Base-by-base conservation (phyloP, 30 jellyfish, hydroid and myxozoan species). In the Hydractinia symbiolongicarpus region DNA sequence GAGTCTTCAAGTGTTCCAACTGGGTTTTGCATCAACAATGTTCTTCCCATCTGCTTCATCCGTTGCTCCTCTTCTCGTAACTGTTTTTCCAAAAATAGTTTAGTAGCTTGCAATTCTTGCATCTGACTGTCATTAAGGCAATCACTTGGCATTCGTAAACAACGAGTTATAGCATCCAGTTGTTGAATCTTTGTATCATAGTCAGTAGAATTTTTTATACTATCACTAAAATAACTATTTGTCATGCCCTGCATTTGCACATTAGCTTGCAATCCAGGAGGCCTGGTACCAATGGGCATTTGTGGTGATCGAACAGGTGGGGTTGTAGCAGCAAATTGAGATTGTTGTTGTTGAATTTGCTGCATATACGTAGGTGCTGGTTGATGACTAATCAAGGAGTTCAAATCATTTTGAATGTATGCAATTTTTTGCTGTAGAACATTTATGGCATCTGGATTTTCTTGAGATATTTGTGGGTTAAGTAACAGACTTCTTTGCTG, bases 71-170 rank as follows among this genome's bases (percentile, higher is more conserved):
- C 80, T 7, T 30, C 80, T n/a, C n/a, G 55, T 7, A 71, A 71
- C 61, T 71, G 80, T 58, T 71, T 54, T 15, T 71, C 80, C n/a
- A 71, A 19, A 20, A 19, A 50, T 11, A 5, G 80, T 71, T 71
- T 71, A 9, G 61, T 71, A 9, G 51, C 53, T 20, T 71, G 80
- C 69, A 71, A 53, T 20, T 71, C 14, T 53, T 71, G 44, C 61
- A 71, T 71, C 1, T 71, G 80, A 49, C 50, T 49, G 9, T 71
- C 60, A 71, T 71, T 58, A n/a, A 71, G 67, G n/a, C 56, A 50
- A 20, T 50, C 80, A 71, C 80, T 71, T 71, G 80, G 80, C 80
- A 71, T 71, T n/a, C 40, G 44, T 20, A 71, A 50, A 15, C 56
- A 71, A 7, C 80, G 55, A 7, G 55, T 71, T 6, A 71, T 71